These are phyloP conservation scores for Neomorphus geoffroyi DNA, from an alignment of 2,797 vertebrate species.

Conservation along the genomic window DNA sequence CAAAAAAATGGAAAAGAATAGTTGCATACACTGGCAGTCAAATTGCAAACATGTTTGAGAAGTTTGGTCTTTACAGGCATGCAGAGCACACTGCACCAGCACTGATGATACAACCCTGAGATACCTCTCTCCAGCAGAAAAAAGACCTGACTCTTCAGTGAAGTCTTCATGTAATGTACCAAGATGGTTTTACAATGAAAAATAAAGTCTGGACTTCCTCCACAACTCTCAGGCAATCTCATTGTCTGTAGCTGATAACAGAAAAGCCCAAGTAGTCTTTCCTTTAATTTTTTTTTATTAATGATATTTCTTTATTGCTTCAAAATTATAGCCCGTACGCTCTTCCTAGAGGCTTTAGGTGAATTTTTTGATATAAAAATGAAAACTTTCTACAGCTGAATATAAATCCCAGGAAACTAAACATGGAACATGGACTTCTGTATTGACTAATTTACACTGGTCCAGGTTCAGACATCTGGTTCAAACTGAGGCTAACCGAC, in stretches of 20 bases:
- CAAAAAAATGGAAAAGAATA: neutral
- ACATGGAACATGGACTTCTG: neutral
- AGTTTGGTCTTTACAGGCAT: neutral
- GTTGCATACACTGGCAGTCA: neutral
- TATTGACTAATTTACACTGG: neutral
- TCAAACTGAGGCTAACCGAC: neutral
- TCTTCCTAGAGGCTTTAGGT: neutral
- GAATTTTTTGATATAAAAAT: neutral
- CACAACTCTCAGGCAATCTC: neutral
- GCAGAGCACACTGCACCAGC: no score
- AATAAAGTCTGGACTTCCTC: neutral
- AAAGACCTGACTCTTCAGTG: neutral
- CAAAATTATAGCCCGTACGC: accelerated
- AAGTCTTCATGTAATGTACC: neutral
- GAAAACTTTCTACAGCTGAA: neutral
- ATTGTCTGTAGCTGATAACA: neutral
- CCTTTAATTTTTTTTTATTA: neutral
- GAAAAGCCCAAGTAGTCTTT: neutral
- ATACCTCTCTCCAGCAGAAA: neutral
- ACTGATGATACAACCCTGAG: neutral
- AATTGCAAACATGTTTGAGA: neutral
- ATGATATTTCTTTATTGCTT: neutral
- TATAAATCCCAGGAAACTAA: neutral
- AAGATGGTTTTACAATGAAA: neutral
- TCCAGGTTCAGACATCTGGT: neutral